Conservation (phyloP, 2,888 invertebrate species). For the Macaria liturata region DNA sequence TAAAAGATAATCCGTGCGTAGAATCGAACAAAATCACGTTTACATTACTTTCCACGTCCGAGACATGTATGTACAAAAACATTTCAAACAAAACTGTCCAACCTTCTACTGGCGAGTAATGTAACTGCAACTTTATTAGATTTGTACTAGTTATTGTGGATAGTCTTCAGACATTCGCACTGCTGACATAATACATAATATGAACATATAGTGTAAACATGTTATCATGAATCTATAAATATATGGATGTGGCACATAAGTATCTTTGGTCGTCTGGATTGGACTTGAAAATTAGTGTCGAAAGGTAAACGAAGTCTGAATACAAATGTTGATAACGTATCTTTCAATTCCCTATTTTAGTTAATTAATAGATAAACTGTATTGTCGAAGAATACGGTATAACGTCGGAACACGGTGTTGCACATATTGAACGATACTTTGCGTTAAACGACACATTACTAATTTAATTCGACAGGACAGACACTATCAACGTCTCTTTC, state of each 20-base stretch:
- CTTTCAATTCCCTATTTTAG: too few relatives aligned
- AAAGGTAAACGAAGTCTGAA: too few relatives aligned
- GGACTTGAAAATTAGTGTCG: not conserved
- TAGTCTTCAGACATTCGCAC: conserved; percentile 53
- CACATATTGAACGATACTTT: too few relatives aligned
- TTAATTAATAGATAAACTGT: too few relatives aligned
- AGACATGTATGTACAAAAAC: conserved; percentile 64
- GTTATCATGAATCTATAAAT: too few relatives aligned
- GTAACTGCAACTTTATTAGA: conserved; percentile 52
- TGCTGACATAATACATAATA: conserved; percentile 14
- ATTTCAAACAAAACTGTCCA: conserved; percentile 47
- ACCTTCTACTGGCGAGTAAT: conserved; percentile 45
- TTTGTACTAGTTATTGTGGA: conserved; percentile 54
- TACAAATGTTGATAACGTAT: too few relatives aligned
- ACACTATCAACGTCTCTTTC: too few relatives aligned
- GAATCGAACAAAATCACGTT: conserved; percentile 51
- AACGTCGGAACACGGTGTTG: too few relatives aligned
- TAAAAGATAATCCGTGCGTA: not conserved
- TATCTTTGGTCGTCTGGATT: conserved; percentile 28
- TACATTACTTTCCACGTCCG: conserved; percentile 50
- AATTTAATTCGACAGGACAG: too few relatives aligned
- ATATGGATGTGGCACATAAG: conserved; percentile 14
- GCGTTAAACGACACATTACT: too few relatives aligned
- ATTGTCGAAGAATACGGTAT: too few relatives aligned
- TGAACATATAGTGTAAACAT: too few relatives aligned